phyloP scores from a whole-genome alignment of 2,888 invertebrate species.

The Macrostomum cliftonense region DNA sequence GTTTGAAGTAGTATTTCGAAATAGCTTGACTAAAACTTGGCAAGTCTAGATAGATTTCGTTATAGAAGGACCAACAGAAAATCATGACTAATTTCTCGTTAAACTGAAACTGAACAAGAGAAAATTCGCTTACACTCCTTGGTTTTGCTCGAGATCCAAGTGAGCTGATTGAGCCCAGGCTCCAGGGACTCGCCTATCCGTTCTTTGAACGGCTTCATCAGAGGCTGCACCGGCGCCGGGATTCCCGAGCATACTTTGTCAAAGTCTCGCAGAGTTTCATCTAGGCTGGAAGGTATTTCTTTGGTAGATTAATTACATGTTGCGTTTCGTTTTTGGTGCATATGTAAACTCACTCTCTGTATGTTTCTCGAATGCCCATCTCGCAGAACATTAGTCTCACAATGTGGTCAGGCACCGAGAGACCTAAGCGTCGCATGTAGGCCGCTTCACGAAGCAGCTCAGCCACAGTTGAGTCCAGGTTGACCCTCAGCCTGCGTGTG shows the following conservation, averaged over 20 bases:
- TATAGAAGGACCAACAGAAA: background rate
- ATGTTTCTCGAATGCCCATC: conserved; percentile 24
- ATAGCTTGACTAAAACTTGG: too few species aligned
- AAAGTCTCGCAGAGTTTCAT: conserved; percentile 35
- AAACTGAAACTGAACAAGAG: too few species aligned
- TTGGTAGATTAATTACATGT: too few species aligned
- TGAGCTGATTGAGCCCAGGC: conserved; percentile 60
- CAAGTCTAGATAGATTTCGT: too few species aligned
- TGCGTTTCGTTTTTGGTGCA: too few species aligned
- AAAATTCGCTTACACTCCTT: conserved; percentile 53
- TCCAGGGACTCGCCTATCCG: conserved; percentile 62
- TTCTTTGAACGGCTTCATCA: conserved; percentile 69
- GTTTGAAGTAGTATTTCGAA: conserved; percentile 1
- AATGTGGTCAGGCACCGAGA: conserved; percentile 35
- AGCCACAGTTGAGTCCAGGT: conserved; percentile 36
- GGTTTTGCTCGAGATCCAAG: conserved; percentile 53
- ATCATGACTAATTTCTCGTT: too few species aligned
- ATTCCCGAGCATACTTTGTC: conserved; percentile 25
- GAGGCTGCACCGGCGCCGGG: conserved; percentile 62
- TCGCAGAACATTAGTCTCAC: conserved; percentile 28
- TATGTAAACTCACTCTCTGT: conserved; percentile 23
- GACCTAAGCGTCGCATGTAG: conserved; percentile 30
- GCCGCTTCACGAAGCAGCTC: conserved; percentile 37
- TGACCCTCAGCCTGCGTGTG: conserved; percentile 27
- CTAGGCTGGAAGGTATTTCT: conserved; percentile 17